Evolutionary conservation across 2,888 invertebrate species (phyloP).

Genomic region (Ectropis crepuscularia): DNA sequence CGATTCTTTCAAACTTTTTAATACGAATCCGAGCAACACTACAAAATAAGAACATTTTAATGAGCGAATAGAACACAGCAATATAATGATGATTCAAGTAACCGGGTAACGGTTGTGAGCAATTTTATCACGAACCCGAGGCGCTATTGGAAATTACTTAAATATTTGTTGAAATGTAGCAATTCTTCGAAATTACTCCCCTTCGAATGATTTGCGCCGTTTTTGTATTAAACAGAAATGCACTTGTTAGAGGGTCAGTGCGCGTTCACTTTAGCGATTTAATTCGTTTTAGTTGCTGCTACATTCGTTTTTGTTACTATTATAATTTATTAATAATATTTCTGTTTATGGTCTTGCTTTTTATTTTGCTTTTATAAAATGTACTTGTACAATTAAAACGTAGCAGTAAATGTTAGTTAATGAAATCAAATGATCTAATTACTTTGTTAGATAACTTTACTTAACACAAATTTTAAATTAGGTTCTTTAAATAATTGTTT

Average conservation of each 20-base stretch:
- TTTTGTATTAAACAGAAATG: constrained; percentile 31
- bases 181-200: constrained; percentile 28
- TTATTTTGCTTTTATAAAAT: too few species aligned
- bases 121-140: constrained; percentile 17
- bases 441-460: too few species aligned
- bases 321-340: constrained; percentile 15
- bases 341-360: too few species aligned
- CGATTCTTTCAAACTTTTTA: constrained; percentile 11
- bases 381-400: too few species aligned
- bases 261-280: constrained; percentile 18
- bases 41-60: constrained; percentile 20
- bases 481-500: too few species aligned
- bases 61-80: constrained; percentile 8
- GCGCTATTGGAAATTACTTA: constrained; percentile 23
- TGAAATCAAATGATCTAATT: too few species aligned
- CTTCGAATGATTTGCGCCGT: constrained; percentile 30
- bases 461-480: too few species aligned
- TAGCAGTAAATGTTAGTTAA: too few species aligned
- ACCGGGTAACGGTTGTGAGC: constrained; percentile 22
- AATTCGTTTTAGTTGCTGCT: constrained; percentile 20
- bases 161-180: constrained; percentile 30
- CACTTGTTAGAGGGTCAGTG: constrained; percentile 29
- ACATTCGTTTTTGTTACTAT: constrained; percentile 29
- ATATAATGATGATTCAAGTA: constrained; percentile 19
- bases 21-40: constrained; percentile 16